A percentile compares a stretch with the other conserved stretches of the same genome.
Conservation (phyloP, 2,113 vertebrate species). For the Hymenochirus boettgeri region DNA sequence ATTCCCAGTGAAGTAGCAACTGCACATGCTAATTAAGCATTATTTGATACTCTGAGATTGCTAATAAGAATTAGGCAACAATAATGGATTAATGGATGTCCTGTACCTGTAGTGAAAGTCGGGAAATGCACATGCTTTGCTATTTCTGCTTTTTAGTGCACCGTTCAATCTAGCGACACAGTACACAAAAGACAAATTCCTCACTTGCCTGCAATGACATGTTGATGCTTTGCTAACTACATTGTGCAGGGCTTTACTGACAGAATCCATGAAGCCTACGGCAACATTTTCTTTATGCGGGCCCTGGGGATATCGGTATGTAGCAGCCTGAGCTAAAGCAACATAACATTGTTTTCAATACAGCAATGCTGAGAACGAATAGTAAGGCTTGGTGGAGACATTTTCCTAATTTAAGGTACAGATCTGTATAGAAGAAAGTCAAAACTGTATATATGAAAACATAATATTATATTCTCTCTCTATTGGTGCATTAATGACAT, state of each 20-base stretch:
- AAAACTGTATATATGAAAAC: too few relatives aligned
- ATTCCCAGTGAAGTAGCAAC: slow-evolving; percentile 8
- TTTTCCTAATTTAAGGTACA: too few relatives aligned
- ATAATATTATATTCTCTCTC: too few relatives aligned
- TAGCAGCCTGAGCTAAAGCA: slow-evolving; percentile 2
- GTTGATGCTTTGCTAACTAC: slow-evolving; percentile 16
- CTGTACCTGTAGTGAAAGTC: not conserved
- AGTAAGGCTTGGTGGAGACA: too few relatives aligned
- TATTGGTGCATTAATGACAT: too few relatives aligned
- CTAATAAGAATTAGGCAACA: not conserved
- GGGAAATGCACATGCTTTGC: not conserved
- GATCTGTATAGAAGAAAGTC: too few relatives aligned
- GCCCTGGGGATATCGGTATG: slow-evolving; percentile 21
- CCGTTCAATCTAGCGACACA: slow-evolving; percentile 36
- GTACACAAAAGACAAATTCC: slow-evolving; percentile 36
- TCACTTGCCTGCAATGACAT: slow-evolving; percentile 35
- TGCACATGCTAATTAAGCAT: not conserved
- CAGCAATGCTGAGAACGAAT: not conserved
- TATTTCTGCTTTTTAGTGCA: slow-evolving; percentile 20
- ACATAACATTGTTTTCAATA: not conserved
- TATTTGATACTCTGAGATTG: not conserved
- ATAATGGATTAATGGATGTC: not conserved
- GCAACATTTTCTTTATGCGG: slow-evolving; percentile 31
- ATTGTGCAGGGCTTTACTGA: slow-evolving; percentile 18
- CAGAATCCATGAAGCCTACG: slow-evolving; percentile 26